Evolutionary conservation across 2,888 invertebrate species (phyloP).

Genomic region (Chymomyza fuscimana): DNA sequence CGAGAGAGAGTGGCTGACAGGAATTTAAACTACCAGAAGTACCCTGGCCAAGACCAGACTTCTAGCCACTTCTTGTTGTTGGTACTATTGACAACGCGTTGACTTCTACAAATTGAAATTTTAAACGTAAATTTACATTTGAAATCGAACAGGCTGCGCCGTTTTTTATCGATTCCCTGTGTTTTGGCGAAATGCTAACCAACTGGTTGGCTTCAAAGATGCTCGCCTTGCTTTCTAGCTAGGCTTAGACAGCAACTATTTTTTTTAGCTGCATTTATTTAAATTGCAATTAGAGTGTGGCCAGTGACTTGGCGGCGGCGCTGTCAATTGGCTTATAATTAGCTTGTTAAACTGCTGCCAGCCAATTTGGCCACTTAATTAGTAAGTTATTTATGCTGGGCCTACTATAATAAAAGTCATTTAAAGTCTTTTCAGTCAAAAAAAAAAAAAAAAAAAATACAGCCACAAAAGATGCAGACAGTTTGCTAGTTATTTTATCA

Average conservation of each 20-base stretch:
- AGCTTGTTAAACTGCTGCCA: slow-evolving; percentile 62
- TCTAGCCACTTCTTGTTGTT: slow-evolving; percentile 6
- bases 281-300: slow-evolving; percentile 61
- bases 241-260: slow-evolving; percentile 42
- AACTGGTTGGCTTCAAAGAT: slow-evolving; percentile 46
- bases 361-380: slow-evolving; percentile 5
- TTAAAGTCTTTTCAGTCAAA: background rate
- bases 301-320: slow-evolving; percentile 24
- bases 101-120: slow-evolving; percentile 72
- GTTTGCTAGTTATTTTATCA: slow-evolving; percentile 40
- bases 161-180: slow-evolving; percentile 9
- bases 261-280: slow-evolving; percentile 65
- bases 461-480: slow-evolving; percentile 13
- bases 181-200: slow-evolving; percentile 58
- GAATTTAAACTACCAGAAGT: slow-evolving; percentile 47
- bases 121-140: slow-evolving; percentile 54
- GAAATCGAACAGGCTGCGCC: slow-evolving; percentile 31
- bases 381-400: background rate
- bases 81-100: slow-evolving; percentile 62
- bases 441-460: slow-evolving; percentile 21
- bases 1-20: slow-evolving; percentile 26
- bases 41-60: background rate
- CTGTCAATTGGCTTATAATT: slow-evolving; percentile 58
- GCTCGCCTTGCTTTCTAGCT: slow-evolving; percentile 19
- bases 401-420: background rate